Conservation (phyloP, 2,888 invertebrate genomes). For the Archaeoteleia sp. region DNA sequence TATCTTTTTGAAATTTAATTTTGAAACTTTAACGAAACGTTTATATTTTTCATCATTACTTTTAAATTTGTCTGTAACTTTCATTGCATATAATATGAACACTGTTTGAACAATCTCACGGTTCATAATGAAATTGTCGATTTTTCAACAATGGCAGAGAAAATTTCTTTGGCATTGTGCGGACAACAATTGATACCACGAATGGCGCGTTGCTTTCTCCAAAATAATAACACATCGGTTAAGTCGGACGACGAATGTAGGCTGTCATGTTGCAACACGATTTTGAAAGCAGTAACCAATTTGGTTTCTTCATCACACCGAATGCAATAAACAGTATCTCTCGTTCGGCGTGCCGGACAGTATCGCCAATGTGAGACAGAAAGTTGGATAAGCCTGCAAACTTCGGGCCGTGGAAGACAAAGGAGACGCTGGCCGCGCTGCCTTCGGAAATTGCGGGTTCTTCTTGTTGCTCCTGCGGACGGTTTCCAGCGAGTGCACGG, state of each 20-base stretch:
- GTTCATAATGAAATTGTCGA: slow-evolving; percentile 8
- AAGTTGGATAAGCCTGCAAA: slow-evolving; percentile 28
- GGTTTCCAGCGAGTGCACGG: slow-evolving; percentile 18
- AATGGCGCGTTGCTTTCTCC: slow-evolving; percentile 40
- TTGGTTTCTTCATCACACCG: slow-evolving; percentile 42
- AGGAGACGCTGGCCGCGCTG: slow-evolving; percentile 30
- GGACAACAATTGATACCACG: slow-evolving; percentile 26
- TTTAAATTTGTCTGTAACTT: no score
- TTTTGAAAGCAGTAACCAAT: slow-evolving; percentile 48
- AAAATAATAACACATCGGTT: slow-evolving; percentile 46
- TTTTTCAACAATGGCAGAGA: slow-evolving; percentile 11
- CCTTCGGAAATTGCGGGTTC: slow-evolving; percentile 48
- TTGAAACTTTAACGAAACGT: no score
- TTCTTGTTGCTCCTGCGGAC: slow-evolving; percentile 47
- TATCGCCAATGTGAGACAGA: slow-evolving; percentile 26
- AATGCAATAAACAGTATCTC: slow-evolving; percentile 41
- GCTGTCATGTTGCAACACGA: slow-evolving; percentile 44
- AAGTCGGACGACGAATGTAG: slow-evolving; percentile 37
- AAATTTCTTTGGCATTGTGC: slow-evolving; percentile 36
- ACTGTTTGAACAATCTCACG: slow-evolving; percentile 10
- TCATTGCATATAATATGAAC: no score
- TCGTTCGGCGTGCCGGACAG: slow-evolving; percentile 18
- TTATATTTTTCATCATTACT: no score
- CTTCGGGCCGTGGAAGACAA: slow-evolving; percentile 31
- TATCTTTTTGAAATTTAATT: no score